phyloP scores from a whole-genome alignment of 2,888 invertebrate species.

The Agrotis puta region DNA sequence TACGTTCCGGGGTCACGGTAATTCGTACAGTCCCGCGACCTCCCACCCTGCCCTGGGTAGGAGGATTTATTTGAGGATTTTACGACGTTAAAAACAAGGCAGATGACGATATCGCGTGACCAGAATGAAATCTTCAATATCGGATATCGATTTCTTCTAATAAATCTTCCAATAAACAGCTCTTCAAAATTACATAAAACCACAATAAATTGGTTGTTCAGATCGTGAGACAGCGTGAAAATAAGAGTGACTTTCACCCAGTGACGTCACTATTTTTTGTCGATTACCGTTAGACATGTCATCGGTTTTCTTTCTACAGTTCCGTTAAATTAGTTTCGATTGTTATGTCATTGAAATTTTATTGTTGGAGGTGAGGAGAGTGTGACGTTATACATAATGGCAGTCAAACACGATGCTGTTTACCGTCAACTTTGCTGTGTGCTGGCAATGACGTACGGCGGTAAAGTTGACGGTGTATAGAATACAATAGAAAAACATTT shows the following conservation, averaged over 20 bases:
- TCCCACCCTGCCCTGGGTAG: too few relatives aligned
- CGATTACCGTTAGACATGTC: conserved; percentile 49
- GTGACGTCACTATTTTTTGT: conserved; percentile 54
- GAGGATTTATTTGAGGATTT: too few relatives aligned
- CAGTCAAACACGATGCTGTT: too few relatives aligned
- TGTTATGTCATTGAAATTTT: conserved; percentile 34
- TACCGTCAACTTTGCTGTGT: too few relatives aligned
- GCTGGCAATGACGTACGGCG: too few relatives aligned
- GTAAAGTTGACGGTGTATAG: too few relatives aligned
- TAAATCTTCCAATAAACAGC: neutral
- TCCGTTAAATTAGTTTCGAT: conserved; percentile 14
- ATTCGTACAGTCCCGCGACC: too few relatives aligned
- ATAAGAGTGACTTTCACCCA: conserved; percentile 65
- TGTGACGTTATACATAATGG: too few relatives aligned
- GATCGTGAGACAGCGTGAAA: conserved; percentile 50
- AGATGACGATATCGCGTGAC: neutral
- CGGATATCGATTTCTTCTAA: conserved; percentile 2
- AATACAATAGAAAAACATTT: too few relatives aligned
- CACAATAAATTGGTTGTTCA: conserved; percentile 32
- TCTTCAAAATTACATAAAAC: conserved; percentile 47
- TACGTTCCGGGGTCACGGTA: too few relatives aligned
- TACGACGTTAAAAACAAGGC: too few relatives aligned
- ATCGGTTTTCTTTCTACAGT: conserved; percentile 46
- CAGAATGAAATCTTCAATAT: neutral
- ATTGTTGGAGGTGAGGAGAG: neutral